Evolutionary conservation across 2,797 vertebrate genomes (phyloP), one percentile per base, ranked within the genome.

Genomic region (Darevskia mixta): DNA sequence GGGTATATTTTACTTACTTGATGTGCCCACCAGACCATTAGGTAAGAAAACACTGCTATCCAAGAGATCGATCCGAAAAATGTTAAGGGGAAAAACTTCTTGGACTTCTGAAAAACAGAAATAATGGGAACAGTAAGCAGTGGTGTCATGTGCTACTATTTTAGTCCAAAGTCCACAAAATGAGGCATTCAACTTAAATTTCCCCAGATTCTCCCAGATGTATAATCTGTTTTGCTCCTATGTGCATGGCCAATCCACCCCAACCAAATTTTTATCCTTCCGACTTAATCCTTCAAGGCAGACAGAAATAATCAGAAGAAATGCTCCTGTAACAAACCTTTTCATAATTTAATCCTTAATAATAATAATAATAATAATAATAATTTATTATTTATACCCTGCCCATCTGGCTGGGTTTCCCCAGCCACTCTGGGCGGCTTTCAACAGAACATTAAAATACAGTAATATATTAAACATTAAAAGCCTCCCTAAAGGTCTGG

Each of bases 21-120:
- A 95, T 99, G 99, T 88, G 99, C 99, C 99, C 98, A 99, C 99
- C 99, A 99, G 94, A 99, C 99, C 99, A 99, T 99, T 95, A 99
- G 96, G 91, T 99, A 99, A 86, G 99, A 99, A 96, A 99, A 99
- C 89, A 97, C 95, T 49, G 98, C 99, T 82, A 99, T 99, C 99
- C 99, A 99, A 90, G 86, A 71, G 92, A 99, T 99, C 58, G 99
- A 92, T n/a, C 99, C 99, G 9, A 99, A 88, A 96, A 99, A 99
- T 0, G 98, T 98, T 88, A 99, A 0, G 1, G 98, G 97, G 89
- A 99, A 99, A 94, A 98, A 98, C 93, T 81, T 98, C 93, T 90
- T 95, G 49, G 98, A 97, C 0, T 93, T 92, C 99, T 99, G 95
- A 86, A 97, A 97, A 15, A 95, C 90, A 96, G 94, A 87, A 49